These are phyloP conservation scores for Bubalus kerabau DNA, from an alignment of 2,113 vertebrate genomes.

Conservation along the genomic window DNA sequence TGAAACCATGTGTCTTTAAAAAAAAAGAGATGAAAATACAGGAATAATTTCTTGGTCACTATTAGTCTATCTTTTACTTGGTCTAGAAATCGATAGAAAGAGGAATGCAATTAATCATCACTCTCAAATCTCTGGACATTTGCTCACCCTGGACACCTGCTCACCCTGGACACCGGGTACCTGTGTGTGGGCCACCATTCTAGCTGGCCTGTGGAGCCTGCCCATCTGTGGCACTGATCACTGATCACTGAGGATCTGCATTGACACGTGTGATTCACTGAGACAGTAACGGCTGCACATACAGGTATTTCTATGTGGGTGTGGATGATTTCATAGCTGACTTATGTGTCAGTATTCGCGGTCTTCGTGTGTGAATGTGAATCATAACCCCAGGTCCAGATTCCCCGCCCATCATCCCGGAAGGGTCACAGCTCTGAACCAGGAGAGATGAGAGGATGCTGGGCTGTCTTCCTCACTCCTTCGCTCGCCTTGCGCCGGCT, in stretches of 20 bases:
- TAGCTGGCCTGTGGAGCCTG: background rate
- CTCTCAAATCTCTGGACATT: background rate
- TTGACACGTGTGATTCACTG: background rate
- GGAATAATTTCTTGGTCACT: background rate
- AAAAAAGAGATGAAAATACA: background rate
- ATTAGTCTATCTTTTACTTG: background rate
- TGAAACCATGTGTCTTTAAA: background rate
- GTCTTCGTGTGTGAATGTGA: background rate
- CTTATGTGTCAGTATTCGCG: background rate
- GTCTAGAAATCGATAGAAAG: background rate
- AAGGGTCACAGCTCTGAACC: background rate
- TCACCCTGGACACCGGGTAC: background rate
- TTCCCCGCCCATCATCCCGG: background rate
- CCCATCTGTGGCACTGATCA: background rate
- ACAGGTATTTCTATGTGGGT: background rate
- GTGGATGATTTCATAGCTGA: background rate
- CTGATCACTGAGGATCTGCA: background rate
- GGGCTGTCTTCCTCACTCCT: background rate
- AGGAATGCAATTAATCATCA: conserved; percentile 3
- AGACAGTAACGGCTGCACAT: rapidly evolving
- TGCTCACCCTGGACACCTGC: background rate
- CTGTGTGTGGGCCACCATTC: background rate
- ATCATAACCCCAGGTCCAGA: background rate
- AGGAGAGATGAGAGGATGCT: rapidly evolving
- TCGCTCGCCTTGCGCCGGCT: background rate